Base-by-base conservation (phyloP, 2,888 invertebrate genomes). In the Parnassius glacialis region DNA sequence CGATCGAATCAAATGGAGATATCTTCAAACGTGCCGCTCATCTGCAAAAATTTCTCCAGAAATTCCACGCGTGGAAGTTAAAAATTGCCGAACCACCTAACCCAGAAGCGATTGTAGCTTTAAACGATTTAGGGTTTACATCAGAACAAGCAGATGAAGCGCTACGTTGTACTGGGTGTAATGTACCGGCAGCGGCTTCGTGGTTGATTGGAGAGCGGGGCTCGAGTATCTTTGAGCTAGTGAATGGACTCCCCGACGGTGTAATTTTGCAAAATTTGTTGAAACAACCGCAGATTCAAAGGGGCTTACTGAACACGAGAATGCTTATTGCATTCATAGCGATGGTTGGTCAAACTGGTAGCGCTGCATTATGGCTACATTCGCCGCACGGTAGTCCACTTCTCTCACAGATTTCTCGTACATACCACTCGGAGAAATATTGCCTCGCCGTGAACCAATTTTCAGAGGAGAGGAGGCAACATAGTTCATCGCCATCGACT, bases 361-460 rank as follows among this genome's bases (percentile, higher is more conserved):
- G 84, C 64, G 90, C 91, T 3, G 76, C 87, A 0, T 62, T 91
- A 2, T 91, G 91, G 91, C 70, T 90, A 3, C 89, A 89, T 50
- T 90, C 91, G 0, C 90, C 91, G 0, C 91, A 90, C 62, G 91
- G 91, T 0, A 87, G 85, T 66, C 90, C 90, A 0, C 68, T 91
- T 42, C 74, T 91, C 0, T 86, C 90, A 0, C 91, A 91, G 64
- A 91, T 91, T 61, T 90, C 90, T 0, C 79, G 91, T 57, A 91
- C 91, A 0, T 91, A 91, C 61, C 91, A 91, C 65, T 86, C 91
- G 0, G 91, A 91, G 72, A 91, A 91, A 70, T 91, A 91, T 60
- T 91, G 91, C 53, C 70, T 89, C 1, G 91, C 90, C 42, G 90
- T 90, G 10, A 90, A 91, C 63, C 91, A 91, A 76, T 91, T 90